Evolutionary conservation across 2,888 invertebrate genomes (phyloP).

Genomic region (Hypercompe scribonia): DNA sequence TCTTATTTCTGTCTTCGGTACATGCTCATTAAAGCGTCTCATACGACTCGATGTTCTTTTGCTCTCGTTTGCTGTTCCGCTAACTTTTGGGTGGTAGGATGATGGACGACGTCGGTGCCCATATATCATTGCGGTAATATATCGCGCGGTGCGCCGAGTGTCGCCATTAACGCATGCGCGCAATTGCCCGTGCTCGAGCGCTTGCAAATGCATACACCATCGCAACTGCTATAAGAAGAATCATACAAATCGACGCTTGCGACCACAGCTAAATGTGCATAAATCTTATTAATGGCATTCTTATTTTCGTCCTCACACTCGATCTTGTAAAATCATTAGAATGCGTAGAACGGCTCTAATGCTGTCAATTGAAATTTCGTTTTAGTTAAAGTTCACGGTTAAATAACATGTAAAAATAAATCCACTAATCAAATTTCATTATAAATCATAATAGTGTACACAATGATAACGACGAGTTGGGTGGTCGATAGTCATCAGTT

Average conservation of each 20-base stretch:
- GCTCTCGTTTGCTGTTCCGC: constrained; percentile 77
- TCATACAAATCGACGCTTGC: constrained; percentile 82
- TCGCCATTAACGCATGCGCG: constrained; percentile 85
- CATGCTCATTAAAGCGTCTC: constrained; percentile 83
- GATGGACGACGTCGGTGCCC: constrained; percentile 82
- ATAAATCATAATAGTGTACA: constrained; percentile 67
- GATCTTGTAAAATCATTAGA: constrained; percentile 79
- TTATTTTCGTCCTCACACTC: constrained; percentile 77
- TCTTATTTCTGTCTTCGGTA: constrained; percentile 85
- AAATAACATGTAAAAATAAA: constrained; percentile 65
- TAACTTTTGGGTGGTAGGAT: constrained; percentile 86
- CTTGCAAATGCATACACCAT: constrained; percentile 59
- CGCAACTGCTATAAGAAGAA: constrained; percentile 74
- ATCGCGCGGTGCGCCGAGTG: constrained; percentile 83
- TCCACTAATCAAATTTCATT: constrained; percentile 75
- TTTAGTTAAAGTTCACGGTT: constrained; percentile 63
- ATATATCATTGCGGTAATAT: constrained; percentile 86
- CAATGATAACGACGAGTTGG: constrained; percentile 68
- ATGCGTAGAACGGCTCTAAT: constrained; percentile 53
- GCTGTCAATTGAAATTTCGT: constrained; percentile 35
- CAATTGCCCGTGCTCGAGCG: constrained; percentile 74
- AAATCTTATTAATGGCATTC: constrained; percentile 84
- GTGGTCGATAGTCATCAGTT: constrained; percentile 76
- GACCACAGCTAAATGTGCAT: constrained; percentile 79
- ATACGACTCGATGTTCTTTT: constrained; percentile 74